phyloP scores from a whole-genome alignment of 2,797 vertebrate genomes.

The Cynodonichthys magdalenae region DNA sequence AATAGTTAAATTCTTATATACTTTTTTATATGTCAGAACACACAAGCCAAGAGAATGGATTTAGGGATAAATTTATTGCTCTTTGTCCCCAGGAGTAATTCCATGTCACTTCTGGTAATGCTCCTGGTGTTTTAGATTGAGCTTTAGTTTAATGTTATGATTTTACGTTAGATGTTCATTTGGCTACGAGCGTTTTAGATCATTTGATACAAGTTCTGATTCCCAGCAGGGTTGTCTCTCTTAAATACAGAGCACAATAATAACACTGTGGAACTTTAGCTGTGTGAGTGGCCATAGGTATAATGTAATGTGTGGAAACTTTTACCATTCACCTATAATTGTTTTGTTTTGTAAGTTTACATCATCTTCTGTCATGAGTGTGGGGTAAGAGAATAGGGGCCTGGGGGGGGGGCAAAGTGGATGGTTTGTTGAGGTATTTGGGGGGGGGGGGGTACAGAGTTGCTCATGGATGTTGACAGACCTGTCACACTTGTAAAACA shows the following conservation, averaged over 20 bases:
- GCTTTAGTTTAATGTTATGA: conserved; percentile 4
- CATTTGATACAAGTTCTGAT: background rate
- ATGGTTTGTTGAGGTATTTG: background rate
- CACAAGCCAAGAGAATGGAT: conserved; percentile 4
- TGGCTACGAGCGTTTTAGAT: background rate
- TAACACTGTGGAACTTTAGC: background rate
- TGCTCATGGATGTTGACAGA: conserved; percentile 45
- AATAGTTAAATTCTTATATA: background rate
- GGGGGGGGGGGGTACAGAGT: background rate
- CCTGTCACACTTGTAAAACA: conserved; percentile 53
- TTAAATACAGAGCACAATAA: too few relatives aligned
- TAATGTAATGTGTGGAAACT: background rate
- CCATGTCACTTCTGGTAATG: background rate
- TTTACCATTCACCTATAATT: background rate
- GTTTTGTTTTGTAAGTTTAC: conserved; percentile 4
- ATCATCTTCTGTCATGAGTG: conserved; percentile 10
- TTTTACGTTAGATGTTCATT: background rate
- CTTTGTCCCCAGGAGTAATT: background rate
- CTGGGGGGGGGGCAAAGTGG: background rate
- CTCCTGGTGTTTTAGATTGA: conserved; percentile 8
- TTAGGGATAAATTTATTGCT: background rate
- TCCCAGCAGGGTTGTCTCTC: background rate
- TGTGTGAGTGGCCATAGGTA: background rate
- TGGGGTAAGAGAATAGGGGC: conserved; percentile 28
- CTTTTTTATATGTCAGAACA: conserved; percentile 19